Conservation (phyloP, 2,113 vertebrate species). For the Pachycephala philippinensis region DNA sequence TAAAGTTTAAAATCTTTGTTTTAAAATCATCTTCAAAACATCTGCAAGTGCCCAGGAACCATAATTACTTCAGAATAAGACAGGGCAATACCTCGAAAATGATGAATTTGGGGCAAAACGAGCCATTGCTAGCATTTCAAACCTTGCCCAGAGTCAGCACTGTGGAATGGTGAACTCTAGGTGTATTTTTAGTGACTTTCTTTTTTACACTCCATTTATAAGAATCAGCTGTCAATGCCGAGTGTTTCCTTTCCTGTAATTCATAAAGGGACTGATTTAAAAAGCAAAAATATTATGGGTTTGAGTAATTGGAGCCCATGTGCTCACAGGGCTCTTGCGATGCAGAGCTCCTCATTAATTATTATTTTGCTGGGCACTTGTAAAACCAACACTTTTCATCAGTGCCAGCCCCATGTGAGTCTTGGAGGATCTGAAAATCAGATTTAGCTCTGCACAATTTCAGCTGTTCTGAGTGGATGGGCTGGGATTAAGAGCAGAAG, state of each 20-base stretch:
- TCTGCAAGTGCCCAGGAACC: slow-evolving; percentile 41
- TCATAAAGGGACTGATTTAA: background rate
- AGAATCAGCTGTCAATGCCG: background rate
- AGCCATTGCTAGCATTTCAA: background rate
- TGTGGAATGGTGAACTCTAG: background rate
- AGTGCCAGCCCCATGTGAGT: accelerated
- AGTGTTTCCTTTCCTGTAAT: background rate
- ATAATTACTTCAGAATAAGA: slow-evolving; percentile 21
- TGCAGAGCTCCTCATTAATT: too few relatives aligned
- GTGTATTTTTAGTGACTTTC: background rate
- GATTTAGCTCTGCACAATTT: background rate
- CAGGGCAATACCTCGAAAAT: slow-evolving; percentile 43
- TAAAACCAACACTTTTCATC: background rate
- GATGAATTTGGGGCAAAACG: background rate
- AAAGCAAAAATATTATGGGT: background rate
- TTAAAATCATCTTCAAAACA: slow-evolving; percentile 42
- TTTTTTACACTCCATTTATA: background rate
- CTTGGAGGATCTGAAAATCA: background rate
- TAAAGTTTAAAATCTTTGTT: slow-evolving; percentile 10
- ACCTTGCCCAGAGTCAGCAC: background rate
- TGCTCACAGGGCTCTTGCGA: too few relatives aligned
- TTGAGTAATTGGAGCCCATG: background rate
- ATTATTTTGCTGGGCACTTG: background rate
- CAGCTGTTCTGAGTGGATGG: background rate
- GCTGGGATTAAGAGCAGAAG: background rate